Base-by-base conservation (phyloP, 2,797 vertebrate species). In the Alosa sapidissima region DNA sequence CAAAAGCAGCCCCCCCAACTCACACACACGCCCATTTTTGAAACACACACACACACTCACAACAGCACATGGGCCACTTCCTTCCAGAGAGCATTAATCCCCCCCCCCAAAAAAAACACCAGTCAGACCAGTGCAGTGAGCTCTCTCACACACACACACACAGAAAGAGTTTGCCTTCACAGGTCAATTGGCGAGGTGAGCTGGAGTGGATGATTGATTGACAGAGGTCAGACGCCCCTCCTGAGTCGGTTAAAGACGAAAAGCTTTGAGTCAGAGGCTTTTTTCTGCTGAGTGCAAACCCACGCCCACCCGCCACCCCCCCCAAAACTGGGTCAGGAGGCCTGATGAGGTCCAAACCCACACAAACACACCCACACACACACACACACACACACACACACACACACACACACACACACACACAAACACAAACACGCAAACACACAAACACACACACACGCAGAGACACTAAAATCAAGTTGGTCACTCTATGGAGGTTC, bases 291-390 rank as follows among this genome's bases (percentile, higher is more conserved):
- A 19, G 54, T 28, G 28, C 28, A 28, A 28, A 28, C 28, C 28
- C 28, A 28, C 19, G 16, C 16, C 54, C 52, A 13, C 48, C 52
- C 28, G 28, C 41, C 41, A 41, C 5, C 58, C n/a, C n/a, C 9
- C 13, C 58, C 21, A 0, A 75, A 75, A 75, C 14, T 75, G 68
- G 68, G 68, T 75, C 68, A 75, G 36, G 68, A 75, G 68, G 10
- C 33, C 68, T 75, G 68, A 75, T 75, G 68, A 75, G 68, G 33
- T 75, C 68, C 68, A 75, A 41, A 75, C 68, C 33, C 41, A 41
- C 13, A 41, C 36, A 19, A 5, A 41, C 36, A 36, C 0, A 10
- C 28, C 0, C 24, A 68, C 9, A 28, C 24, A 68, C 62, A 5
- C 9, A 65, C 24, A 5, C n/a, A 68, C 9, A 24, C 24, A 68